These are phyloP conservation scores for Myiotriccus ornatus DNA, from an alignment of 2,797 vertebrate species.

Conservation along the genomic window DNA sequence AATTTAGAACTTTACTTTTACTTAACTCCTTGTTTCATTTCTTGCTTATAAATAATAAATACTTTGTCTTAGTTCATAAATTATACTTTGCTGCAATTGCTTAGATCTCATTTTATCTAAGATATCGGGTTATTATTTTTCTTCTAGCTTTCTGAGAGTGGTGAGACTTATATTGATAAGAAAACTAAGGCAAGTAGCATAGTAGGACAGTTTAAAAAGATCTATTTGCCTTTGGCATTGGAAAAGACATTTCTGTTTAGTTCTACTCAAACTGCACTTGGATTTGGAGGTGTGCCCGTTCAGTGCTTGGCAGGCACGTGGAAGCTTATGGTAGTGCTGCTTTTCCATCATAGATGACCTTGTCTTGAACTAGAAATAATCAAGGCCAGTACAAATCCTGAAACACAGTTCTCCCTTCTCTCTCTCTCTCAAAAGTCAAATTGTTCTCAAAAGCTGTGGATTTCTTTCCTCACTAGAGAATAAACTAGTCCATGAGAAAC, in stretches of 20 bases:
- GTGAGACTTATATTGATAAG: background rate
- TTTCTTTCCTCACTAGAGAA: background rate
- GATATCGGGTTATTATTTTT: background rate
- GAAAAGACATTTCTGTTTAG: background rate
- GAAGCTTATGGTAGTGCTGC: background rate
- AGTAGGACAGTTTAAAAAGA: background rate
- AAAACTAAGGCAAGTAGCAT: background rate
- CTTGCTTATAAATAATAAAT: background rate
- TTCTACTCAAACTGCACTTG: background rate
- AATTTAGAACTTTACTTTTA: background rate
- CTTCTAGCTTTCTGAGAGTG: background rate
- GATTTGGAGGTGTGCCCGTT: background rate
- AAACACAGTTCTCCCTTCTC: background rate
- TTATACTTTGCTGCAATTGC: background rate
- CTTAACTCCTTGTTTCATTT: background rate
- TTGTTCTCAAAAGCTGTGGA: background rate
- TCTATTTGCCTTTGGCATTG: background rate
- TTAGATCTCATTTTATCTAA: background rate
- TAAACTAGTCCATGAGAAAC: background rate
- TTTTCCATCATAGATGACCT: conserved; percentile 30
- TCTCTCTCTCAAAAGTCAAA: background rate
- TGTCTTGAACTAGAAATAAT: conserved; percentile 23
- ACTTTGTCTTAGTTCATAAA: background rate
- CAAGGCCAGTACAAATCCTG: background rate
- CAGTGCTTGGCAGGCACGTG: background rate